Evolutionary conservation across 2,113 vertebrate genomes (phyloP).

Genomic region (Mionectes macconnelli): DNA sequence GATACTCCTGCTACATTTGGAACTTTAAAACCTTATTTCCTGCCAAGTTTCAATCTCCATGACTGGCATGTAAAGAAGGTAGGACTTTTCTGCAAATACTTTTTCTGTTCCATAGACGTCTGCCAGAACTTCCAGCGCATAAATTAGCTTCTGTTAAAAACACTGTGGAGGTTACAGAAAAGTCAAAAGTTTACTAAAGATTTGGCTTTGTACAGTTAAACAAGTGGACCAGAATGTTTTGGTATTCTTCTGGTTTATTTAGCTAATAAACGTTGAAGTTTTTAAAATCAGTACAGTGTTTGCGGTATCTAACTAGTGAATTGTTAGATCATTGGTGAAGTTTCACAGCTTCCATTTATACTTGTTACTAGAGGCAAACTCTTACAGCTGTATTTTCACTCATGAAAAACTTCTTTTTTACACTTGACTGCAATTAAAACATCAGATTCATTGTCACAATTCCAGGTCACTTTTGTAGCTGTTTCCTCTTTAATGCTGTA

Average conservation of each 20-base stretch:
- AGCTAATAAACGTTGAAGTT: neutral
- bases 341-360: neutral
- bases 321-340: neutral
- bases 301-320: neutral
- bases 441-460: neutral
- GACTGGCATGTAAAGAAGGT: neutral
- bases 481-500: neutral
- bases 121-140: neutral
- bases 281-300: neutral
- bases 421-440: neutral
- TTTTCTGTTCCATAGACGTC: neutral
- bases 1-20: neutral
- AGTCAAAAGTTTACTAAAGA: neutral
- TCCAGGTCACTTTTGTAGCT: neutral
- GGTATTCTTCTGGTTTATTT: neutral
- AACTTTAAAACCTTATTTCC: neutral
- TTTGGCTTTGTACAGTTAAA: neutral
- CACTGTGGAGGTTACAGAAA: neutral
- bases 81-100: neutral
- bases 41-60: neutral
- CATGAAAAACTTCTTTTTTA: neutral
- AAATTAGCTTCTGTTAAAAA: neutral
- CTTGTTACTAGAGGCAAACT: neutral
- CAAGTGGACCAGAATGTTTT: neutral
- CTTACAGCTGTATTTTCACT: neutral